phyloP scores from a whole-genome alignment of 2,113 vertebrate species.

The Dipodomys ordii region DNA sequence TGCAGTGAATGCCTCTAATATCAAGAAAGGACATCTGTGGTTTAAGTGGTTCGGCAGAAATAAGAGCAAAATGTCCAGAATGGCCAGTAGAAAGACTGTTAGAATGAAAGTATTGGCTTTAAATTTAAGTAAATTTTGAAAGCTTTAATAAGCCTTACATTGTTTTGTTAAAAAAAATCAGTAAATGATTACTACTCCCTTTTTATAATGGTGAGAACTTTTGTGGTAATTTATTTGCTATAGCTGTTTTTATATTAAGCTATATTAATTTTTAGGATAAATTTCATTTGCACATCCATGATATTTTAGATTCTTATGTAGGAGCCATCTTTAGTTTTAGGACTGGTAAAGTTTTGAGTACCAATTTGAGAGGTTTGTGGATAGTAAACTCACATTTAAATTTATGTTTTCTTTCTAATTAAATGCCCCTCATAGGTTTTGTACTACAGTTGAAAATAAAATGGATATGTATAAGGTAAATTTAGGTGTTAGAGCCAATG shows the following conservation, averaged over 20 bases:
- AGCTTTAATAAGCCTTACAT: conserved; percentile 35
- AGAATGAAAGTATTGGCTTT: neutral
- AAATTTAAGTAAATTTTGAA: conserved; percentile 24
- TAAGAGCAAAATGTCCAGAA: conserved; percentile 5
- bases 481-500: conserved; percentile 45
- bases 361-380: conserved; percentile 29
- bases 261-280: conserved; percentile 41
- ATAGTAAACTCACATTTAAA: conserved; percentile 31
- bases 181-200: neutral
- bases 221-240: neutral
- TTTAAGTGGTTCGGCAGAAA: conserved; percentile 19
- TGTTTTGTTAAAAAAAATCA: neutral
- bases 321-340: neutral
- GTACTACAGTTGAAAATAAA: conserved; percentile 9
- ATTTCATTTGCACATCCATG: neutral
- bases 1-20: neutral
- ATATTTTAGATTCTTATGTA: conserved; percentile 12
- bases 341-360: conserved; percentile 2
- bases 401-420: conserved; percentile 48
- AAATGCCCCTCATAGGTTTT: conserved; percentile 47
- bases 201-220: neutral
- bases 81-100: conserved; percentile 2
- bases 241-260: conserved; percentile 3
- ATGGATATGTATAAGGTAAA: conserved; percentile 27
- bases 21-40: neutral